A percentile compares a stretch with the other conserved stretches of the same genome.
Conservation (phyloP, 2,888 invertebrate genomes). For the Teleogryllus oceanicus region DNA sequence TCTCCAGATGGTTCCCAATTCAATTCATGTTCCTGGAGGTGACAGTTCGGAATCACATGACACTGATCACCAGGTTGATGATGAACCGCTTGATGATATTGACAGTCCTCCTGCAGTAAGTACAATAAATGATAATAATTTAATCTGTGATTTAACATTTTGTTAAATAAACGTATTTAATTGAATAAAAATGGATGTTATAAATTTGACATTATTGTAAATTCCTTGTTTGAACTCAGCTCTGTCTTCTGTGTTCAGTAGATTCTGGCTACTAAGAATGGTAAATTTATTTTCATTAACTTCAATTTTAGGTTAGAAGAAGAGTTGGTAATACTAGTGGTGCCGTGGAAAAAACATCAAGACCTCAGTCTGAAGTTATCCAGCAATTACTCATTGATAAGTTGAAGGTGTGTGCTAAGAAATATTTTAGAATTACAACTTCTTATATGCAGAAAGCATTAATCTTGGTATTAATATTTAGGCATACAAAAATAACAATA, state of each 20-base stretch:
- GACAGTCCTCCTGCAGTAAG: slow-evolving; percentile 55
- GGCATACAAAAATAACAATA: too few species aligned
- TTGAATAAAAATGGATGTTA: too few species aligned
- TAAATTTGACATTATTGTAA: too few species aligned
- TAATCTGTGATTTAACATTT: too few species aligned
- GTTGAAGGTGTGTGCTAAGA: slow-evolving; percentile 50
- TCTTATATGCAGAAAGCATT: background rate
- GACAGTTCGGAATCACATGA: slow-evolving; percentile 60
- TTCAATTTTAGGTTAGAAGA: slow-evolving; percentile 40
- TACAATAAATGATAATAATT: background rate
- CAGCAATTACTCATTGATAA: slow-evolving; percentile 59
- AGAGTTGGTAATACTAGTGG: slow-evolving; percentile 43
- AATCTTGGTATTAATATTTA: too few species aligned
- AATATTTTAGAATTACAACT: background rate
- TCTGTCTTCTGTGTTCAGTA: too few species aligned
- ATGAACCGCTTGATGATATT: slow-evolving; percentile 46
- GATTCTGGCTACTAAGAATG: background rate
- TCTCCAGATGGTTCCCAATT: slow-evolving; percentile 34
- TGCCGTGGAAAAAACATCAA: slow-evolving; percentile 45
- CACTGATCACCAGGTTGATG: slow-evolving; percentile 53
- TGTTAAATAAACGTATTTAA: too few species aligned
- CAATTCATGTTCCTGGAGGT: slow-evolving; percentile 44
- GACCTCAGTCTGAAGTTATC: slow-evolving; percentile 58
- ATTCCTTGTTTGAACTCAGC: too few species aligned
- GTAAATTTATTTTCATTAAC: background rate